A percentile compares a stretch with the other conserved stretches of the same genome.
phyloP scores from a whole-genome alignment of 2,888 invertebrate genomes.

The Drosophila tripunctata region DNA sequence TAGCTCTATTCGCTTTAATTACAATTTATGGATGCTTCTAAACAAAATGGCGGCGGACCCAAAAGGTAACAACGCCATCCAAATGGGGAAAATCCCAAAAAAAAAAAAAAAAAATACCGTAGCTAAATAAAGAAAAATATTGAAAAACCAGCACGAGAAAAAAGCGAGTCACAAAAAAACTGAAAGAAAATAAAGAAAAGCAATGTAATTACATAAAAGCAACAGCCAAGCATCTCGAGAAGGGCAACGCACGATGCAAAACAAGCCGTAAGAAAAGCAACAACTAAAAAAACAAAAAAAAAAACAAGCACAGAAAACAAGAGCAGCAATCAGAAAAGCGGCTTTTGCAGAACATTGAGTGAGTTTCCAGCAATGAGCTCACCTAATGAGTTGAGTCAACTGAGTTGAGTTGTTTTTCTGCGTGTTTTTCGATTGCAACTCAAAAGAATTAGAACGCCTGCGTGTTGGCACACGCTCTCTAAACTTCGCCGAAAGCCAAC shows the following conservation, averaged over 20 bases:
- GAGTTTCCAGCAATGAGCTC: neutral
- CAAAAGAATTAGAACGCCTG: slow-evolving; percentile 29
- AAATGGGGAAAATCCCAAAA: slow-evolving; percentile 38
- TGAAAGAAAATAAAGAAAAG: slow-evolving; percentile 11
- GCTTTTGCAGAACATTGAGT: slow-evolving; percentile 20
- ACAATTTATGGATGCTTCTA: slow-evolving; percentile 71
- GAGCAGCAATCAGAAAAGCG: slow-evolving; percentile 5
- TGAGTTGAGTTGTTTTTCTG: slow-evolving; percentile 1
- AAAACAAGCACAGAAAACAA: neutral
- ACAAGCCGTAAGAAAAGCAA: slow-evolving; percentile 22
- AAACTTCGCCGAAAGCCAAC: slow-evolving; percentile 6
- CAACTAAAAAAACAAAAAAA: neutral
- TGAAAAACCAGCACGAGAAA: slow-evolving; percentile 16
- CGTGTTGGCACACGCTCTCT: slow-evolving; percentile 29
- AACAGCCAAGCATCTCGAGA: slow-evolving; percentile 34
- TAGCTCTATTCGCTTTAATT: slow-evolving; percentile 60
- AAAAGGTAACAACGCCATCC: slow-evolving; percentile 48
- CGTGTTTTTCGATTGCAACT: neutral
- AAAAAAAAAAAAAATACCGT: slow-evolving; percentile 7
- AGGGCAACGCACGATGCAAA: slow-evolving; percentile 67
- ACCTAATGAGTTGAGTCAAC: neutral
- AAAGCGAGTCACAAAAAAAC: slow-evolving; percentile 6
- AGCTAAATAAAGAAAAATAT: slow-evolving; percentile 9
- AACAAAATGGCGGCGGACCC: slow-evolving; percentile 50
- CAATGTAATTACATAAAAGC: slow-evolving; percentile 73